Percentiles rank a stretch among this genome's conserved stretches.
Evolutionary conservation across 2,113 vertebrate species (phyloP).

Genomic region (Sceloporus undulatus): DNA sequence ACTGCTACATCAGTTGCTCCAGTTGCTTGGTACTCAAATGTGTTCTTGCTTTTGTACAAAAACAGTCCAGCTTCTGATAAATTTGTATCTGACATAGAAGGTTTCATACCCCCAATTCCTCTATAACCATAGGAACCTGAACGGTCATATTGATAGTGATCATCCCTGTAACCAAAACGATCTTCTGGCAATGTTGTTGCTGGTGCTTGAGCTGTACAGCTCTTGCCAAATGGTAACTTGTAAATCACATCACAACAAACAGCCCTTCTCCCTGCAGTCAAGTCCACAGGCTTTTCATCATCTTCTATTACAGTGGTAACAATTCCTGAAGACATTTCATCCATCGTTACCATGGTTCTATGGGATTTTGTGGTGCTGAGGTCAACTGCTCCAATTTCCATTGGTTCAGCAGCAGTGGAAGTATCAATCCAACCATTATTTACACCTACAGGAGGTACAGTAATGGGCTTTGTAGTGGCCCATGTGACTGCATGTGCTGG

Average conservation of each 20-base stretch:
- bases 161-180: slow-evolving; percentile 88
- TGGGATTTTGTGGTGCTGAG: slow-evolving; percentile 92
- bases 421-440: slow-evolving; percentile 81
- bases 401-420: slow-evolving; percentile 68
- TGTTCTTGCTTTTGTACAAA: slow-evolving; percentile 90
- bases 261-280: slow-evolving; percentile 92
- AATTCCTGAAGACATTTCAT: slow-evolving; percentile 83
- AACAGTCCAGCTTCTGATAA: slow-evolving; percentile 88
- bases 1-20: slow-evolving; percentile 88
- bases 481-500: slow-evolving; percentile 72
- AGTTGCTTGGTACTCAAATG: slow-evolving; percentile 84
- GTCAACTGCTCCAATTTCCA: slow-evolving; percentile 87
- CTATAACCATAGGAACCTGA: slow-evolving; percentile 82
- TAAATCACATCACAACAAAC: slow-evolving; percentile 98
- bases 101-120: slow-evolving; percentile 89
- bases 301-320: slow-evolving; percentile 92
- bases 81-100: slow-evolving; percentile 91
- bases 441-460: slow-evolving; percentile 74
- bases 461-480: slow-evolving; percentile 77
- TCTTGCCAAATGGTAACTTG: slow-evolving; percentile 94
- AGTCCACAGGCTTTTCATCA: slow-evolving; percentile 92
- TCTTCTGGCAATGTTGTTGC: slow-evolving; percentile 89
- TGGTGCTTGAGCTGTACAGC: slow-evolving; percentile 89
- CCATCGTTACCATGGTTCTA: slow-evolving; percentile 88
- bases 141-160: slow-evolving; percentile 89